These are phyloP conservation scores for Eutrigla gurnardus DNA, from an alignment of 2,797 vertebrate genomes.

Conservation along the genomic window DNA sequence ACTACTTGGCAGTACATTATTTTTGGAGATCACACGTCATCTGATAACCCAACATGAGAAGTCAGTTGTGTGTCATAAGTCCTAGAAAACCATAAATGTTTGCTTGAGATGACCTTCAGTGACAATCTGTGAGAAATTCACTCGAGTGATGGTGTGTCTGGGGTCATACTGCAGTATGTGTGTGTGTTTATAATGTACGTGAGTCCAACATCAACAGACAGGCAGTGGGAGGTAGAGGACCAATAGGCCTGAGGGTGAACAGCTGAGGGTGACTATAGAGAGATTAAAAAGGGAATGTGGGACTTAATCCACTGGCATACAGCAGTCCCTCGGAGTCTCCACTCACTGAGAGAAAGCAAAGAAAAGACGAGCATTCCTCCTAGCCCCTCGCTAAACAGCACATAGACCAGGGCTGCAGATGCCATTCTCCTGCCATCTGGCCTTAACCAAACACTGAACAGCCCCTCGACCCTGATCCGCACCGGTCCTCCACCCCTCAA, in stretches of 20 bases:
- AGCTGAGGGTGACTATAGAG: conserved; percentile 72
- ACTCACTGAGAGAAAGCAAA: conserved; percentile 58
- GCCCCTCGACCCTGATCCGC: conserved; percentile 24
- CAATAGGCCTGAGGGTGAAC: conserved; percentile 65
- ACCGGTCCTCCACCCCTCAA: neutral
- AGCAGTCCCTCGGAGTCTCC: conserved; percentile 60
- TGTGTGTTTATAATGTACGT: conserved; percentile 27
- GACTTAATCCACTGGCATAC: conserved; percentile 78
- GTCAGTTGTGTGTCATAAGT: neutral
- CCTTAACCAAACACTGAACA: conserved; percentile 70
- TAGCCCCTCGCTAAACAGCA: conserved; percentile 33
- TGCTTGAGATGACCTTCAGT: conserved; percentile 6
- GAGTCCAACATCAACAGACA: conserved; percentile 62
- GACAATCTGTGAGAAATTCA: conserved; percentile 14
- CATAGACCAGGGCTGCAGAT: conserved; percentile 47
- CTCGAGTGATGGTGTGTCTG: conserved; percentile 4
- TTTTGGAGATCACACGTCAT: neutral
- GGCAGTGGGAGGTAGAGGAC: conserved; percentile 43
- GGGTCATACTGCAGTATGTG: conserved; percentile 12
- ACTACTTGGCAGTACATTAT: neutral
- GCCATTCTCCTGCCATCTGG: conserved; percentile 74
- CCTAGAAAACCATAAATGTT: neutral
- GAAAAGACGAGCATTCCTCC: conserved; percentile 76
- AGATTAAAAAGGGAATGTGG: conserved; percentile 82
- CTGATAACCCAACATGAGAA: neutral